A percentile compares a stretch with the other conserved stretches of the same genome.
These are phyloP conservation scores for Platerodrilus igneus DNA, from an alignment of 2,888 invertebrate genomes.

Conservation along the genomic window DNA sequence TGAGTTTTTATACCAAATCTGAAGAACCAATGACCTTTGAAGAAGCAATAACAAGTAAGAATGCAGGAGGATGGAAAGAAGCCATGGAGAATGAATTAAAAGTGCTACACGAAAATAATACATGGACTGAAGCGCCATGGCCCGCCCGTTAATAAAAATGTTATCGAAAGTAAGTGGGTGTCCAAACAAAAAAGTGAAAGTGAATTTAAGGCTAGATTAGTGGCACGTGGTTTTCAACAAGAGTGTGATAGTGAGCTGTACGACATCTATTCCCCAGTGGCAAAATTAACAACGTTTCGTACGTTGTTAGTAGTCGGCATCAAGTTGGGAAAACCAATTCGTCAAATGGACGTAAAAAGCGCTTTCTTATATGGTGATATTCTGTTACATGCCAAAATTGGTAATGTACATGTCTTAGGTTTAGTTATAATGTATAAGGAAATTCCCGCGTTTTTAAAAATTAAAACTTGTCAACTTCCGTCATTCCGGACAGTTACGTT, in stretches of 20 bases:
- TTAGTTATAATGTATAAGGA: too few relatives aligned
- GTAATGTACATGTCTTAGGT: constrained; percentile 3
- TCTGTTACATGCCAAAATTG: too few relatives aligned
- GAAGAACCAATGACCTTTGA: too few relatives aligned
- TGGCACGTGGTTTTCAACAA: constrained; percentile 8
- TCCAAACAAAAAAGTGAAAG: neutral
- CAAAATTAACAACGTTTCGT: constrained; percentile 2
- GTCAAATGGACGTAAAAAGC: neutral
- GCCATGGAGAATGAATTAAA: constrained; percentile 9
- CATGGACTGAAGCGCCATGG: constrained; percentile 5
- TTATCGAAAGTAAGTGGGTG: constrained; percentile 4
- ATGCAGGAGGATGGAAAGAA: constrained; percentile 8
- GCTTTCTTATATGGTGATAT: constrained; percentile 2
- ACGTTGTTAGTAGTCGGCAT: too few relatives aligned
- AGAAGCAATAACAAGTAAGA: constrained; percentile 2
- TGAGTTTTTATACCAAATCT: too few relatives aligned
- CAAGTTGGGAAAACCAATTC: neutral
- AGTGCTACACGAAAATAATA: constrained; percentile 11
- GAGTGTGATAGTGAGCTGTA: neutral
- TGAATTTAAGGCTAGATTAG: constrained; percentile 7
- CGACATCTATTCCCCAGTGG: neutral
- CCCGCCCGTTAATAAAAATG: constrained; percentile 4
- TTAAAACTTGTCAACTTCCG: too few relatives aligned
- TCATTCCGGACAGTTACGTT: too few relatives aligned
- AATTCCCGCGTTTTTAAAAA: too few relatives aligned